These are phyloP conservation scores for Apodemia duryi DNA, from an alignment of 2,888 invertebrate species.

Conservation along the genomic window DNA sequence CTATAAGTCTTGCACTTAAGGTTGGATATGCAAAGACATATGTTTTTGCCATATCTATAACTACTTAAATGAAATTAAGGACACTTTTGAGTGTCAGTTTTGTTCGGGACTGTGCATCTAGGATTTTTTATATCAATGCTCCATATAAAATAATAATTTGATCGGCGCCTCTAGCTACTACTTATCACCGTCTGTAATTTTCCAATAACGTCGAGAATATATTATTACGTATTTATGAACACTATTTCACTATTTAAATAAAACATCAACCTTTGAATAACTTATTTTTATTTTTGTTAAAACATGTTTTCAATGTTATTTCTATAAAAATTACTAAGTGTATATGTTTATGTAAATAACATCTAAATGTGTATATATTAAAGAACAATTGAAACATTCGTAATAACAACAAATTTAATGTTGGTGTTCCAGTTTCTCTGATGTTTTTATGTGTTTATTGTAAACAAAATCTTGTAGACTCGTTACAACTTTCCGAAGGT, in stretches of 20 bases:
- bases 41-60: too few species aligned
- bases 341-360: background rate
- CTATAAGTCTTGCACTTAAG: too few species aligned
- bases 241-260: background rate
- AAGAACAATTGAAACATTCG: background rate
- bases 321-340: constrained; percentile 4
- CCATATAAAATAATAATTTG: too few species aligned
- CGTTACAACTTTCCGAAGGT: constrained; percentile 79
- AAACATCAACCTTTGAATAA: background rate
- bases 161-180: too few species aligned
- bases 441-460: constrained; percentile 26
- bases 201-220: too few species aligned
- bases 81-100: too few species aligned
- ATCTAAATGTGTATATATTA: background rate
- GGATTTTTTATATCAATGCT: too few species aligned
- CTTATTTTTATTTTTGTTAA: background rate
- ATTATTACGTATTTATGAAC: background rate
- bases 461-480: constrained; percentile 46
- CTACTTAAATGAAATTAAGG: too few species aligned
- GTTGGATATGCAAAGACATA: too few species aligned
- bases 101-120: too few species aligned
- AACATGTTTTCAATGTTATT: constrained; percentile 11
- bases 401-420: too few species aligned
- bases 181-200: too few species aligned
- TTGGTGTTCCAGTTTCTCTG: constrained; percentile 2